Evolutionary conservation across 2,797 vertebrate species (phyloP).

Genomic region (Sebastes paucispinis): DNA sequence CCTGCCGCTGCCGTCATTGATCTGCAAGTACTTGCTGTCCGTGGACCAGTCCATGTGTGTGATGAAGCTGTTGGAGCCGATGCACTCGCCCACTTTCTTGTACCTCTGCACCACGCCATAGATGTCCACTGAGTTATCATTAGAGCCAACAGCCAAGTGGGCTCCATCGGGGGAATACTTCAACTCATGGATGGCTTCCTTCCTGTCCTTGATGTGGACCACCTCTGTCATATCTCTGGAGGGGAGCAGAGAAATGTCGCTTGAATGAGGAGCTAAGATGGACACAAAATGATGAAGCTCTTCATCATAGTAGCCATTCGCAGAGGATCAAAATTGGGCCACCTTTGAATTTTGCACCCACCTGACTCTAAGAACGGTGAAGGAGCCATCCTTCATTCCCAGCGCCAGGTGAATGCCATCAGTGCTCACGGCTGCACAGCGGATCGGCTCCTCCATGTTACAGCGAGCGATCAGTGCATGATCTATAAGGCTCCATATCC

Average conservation of each 20-base stretch:
- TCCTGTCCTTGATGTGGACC: constrained; percentile 98
- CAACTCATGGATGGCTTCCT: constrained; percentile 97
- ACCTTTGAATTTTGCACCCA: constrained; percentile 56
- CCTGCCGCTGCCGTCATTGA: constrained; percentile 93
- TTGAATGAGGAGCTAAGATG: constrained; percentile 16
- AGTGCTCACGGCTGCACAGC: constrained; percentile 94
- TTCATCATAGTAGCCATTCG: constrained; percentile 12
- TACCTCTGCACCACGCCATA: constrained; percentile 97
- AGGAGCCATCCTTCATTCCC: constrained; percentile 99
- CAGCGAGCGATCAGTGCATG: constrained; percentile 97
- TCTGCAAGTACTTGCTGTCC: constrained; percentile 95
- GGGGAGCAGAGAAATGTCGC: constrained; percentile 1
- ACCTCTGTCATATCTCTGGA: constrained; percentile 99
- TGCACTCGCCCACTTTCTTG: constrained; percentile 97
- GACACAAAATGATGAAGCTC: constrained; percentile 1
- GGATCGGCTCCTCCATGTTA: constrained; percentile 98
- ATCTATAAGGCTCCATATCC: constrained; percentile 98
- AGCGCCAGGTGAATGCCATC: constrained; percentile 97
- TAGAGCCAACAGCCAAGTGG: constrained; percentile 95
- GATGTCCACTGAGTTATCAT: constrained; percentile 94
- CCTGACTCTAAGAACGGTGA: constrained; percentile 97
- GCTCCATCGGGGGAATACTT: constrained; percentile 97
- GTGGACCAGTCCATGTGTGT: constrained; percentile 99
- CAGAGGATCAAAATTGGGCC: neutral
- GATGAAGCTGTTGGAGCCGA: constrained; percentile 93